Evolutionary conservation across 37 sponge, comb jelly and placozoan genomes (phyloP).

Genomic region (Cliona cf. orientalis): DNA sequence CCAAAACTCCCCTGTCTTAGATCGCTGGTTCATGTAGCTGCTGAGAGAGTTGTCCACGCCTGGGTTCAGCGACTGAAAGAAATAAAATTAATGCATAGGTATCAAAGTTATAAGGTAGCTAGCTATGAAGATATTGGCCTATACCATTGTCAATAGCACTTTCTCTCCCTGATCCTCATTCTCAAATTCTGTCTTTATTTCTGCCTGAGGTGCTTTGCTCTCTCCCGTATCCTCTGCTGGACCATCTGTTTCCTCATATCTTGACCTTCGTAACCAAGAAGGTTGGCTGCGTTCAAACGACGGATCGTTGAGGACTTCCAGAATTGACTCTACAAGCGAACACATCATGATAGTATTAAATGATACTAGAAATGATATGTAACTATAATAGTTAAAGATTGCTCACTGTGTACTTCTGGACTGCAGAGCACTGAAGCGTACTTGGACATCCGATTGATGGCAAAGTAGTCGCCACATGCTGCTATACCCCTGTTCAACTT

Average conservation of each 20-base stretch:
- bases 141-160: no score
- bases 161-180: no score
- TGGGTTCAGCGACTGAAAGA: background rate
- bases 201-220: no score
- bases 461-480: background rate
- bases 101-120: background rate
- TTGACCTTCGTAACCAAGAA: conserved; percentile 45
- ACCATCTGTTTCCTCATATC: no score
- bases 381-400: background rate
- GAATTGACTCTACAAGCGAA: conserved; percentile 9
- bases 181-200: conserved; percentile 7
- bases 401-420: conserved; percentile 29
- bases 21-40: conserved; percentile 39
- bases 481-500: conserved; percentile 6
- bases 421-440: conserved; percentile 17
- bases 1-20: conserved; percentile 32
- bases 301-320: conserved; percentile 30
- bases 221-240: no score
- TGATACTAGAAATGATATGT: background rate
- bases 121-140: no score
- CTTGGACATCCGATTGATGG: background rate
- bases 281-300: conserved; percentile 36
- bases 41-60: conserved; percentile 40
- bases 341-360: no score
- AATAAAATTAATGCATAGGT: no score